Conservation (phyloP, 2,113 vertebrate genomes). For the Chrysemys picta region DNA sequence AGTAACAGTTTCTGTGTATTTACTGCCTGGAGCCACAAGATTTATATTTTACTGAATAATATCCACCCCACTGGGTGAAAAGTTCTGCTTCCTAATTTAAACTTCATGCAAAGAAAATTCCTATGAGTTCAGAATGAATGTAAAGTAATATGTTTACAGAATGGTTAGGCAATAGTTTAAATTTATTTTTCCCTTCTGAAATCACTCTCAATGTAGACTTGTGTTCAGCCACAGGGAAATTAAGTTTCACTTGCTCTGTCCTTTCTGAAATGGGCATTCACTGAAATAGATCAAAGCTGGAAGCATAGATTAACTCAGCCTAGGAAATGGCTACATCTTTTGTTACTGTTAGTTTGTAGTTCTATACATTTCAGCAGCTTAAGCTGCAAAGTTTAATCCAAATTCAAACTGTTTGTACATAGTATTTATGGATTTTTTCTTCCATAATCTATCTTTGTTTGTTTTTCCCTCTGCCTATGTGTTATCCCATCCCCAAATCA, state of each 20-base stretch:
- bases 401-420: background rate
- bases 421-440: too few species aligned
- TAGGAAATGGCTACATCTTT: background rate
- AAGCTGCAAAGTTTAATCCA: background rate
- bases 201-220: background rate
- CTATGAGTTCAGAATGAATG: background rate
- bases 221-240: background rate
- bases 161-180: background rate
- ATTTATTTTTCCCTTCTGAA: background rate
- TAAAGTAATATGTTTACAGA: background rate
- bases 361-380: background rate
- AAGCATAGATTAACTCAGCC: background rate
- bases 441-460: too few species aligned
- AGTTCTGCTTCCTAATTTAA: slow-evolving; percentile 1
- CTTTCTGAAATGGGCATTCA: background rate
- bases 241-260: background rate
- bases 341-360: background rate
- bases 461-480: too few species aligned
- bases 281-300: background rate
- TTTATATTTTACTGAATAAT: background rate
- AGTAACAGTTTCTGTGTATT: slow-evolving; percentile 28
- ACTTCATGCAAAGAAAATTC: background rate
- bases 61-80: background rate
- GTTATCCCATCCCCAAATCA: too few species aligned
- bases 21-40: background rate